Evolutionary conservation across 2,888 invertebrate genomes (phyloP), one percentile per base, ranked within the genome.

Genomic region (Andricus quercusramuli): DNA sequence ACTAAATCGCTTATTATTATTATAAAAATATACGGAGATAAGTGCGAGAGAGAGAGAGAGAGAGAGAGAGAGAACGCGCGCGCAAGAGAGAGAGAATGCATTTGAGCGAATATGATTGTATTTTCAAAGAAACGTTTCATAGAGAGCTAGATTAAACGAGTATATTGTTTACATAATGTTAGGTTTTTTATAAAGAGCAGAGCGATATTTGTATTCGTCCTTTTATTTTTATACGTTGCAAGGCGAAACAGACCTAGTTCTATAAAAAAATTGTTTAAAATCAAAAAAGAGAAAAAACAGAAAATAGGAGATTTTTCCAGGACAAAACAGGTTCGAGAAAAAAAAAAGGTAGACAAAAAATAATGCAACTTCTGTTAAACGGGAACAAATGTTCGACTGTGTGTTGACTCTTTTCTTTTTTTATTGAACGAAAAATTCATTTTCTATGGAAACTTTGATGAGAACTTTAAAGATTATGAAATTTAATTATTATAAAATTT

Each of bases 181-280:
- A 87, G 84, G 83, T 89, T 89, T 90, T 89, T 89, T 89, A 90
- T 87, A 87, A 83, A 89, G 85, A 90, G 86, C 81, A 87, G 87
- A 88, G 88, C 85, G 83, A 90, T 91, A 91, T 91, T 91, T 90
- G 91, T 90, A 90, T 91, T 91, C 90, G 86, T 86, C 89, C 85
- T 86, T 88, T 91, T 91, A 91, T 91, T 91, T 91, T 91, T 91
- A 89, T 90, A 90, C 87, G 85, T 87, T 85, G 78, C 78, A 80
- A 85, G 78, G 80, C 64, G 81, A 83, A 66, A 81, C 47, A 51
- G 76, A 67, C 66, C 32, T 64, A 51, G 32, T 78, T 32, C 78
- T 74, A 37, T 47, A 41, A 47, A 22, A 81, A 74, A 80, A 83
- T 81, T 83, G 80, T 82, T 83, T 79, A 66, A 81, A 81, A 81